These are phyloP conservation scores for Spodoptera litura DNA, from an alignment of 1,140 invertebrate species.

Conservation along the genomic window DNA sequence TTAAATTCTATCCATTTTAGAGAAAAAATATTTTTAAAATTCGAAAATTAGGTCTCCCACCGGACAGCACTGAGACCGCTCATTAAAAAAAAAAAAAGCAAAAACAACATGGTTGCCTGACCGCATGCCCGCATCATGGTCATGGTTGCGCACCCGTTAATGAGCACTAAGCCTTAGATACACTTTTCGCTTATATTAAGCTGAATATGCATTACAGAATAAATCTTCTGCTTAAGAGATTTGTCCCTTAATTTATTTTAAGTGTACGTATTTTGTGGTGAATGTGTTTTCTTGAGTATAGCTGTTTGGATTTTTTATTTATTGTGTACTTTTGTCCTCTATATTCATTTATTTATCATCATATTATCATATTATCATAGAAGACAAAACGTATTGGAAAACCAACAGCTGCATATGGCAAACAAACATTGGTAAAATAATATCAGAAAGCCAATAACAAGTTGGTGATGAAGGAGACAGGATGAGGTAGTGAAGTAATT, in stretches of 20 bases:
- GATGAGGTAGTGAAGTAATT: too few relatives aligned
- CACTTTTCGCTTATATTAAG: constrained; percentile 19
- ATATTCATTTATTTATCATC: too few relatives aligned
- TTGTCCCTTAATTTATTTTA: constrained; percentile 24
- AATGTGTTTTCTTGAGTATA: not conserved
- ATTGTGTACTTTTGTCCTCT: not conserved
- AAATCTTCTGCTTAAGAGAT: constrained; percentile 33
- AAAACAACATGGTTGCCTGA: constrained; percentile 15
- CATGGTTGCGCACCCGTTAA: constrained; percentile 16
- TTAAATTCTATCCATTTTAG: too few relatives aligned
- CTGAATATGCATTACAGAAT: constrained; percentile 33
- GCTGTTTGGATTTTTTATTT: not conserved
- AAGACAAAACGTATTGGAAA: too few relatives aligned
- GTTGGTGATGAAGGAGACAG: too few relatives aligned
- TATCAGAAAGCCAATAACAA: too few relatives aligned
- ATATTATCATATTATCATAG: too few relatives aligned
- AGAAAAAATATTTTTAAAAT: too few relatives aligned
- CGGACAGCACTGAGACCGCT: not conserved
- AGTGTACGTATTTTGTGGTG: not conserved
- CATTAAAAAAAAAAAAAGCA: constrained; percentile 7
- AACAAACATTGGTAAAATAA: too few relatives aligned
- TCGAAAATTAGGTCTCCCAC: constrained; percentile 10
- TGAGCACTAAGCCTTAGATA: constrained; percentile 25
- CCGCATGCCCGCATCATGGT: constrained; percentile 23
- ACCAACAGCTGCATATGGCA: too few relatives aligned